phyloP scores from a whole-genome alignment of 2,888 invertebrate genomes.

The Chaetogeoica ovagalla region DNA sequence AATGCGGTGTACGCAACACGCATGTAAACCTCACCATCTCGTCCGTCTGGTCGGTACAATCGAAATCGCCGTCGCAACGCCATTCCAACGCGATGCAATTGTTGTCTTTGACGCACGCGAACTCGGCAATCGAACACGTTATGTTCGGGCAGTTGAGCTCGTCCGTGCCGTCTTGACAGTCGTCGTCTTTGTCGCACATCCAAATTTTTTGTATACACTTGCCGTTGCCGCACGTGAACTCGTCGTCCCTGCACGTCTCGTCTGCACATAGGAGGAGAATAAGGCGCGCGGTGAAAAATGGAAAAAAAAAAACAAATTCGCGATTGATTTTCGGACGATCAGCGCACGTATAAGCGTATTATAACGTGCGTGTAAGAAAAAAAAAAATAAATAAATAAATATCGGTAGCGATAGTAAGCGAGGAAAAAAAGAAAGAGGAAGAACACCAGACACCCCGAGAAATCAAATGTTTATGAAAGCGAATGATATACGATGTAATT shows the following conservation, averaged over 20 bases:
- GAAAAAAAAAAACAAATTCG: not conserved
- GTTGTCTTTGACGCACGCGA: conserved; percentile 77
- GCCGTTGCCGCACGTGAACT: conserved; percentile 89
- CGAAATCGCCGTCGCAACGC: conserved; percentile 85
- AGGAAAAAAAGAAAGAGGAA: not conserved
- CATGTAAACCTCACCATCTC: conserved; percentile 65
- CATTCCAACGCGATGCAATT: conserved; percentile 78
- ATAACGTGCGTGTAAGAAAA: no score
- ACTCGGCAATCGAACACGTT: conserved; percentile 70
- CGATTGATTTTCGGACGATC: not conserved
- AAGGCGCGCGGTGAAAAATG: not conserved
- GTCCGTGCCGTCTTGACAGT: conserved; percentile 83
- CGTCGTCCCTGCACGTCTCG: conserved; percentile 87
- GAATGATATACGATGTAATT: no score
- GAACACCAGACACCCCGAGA: no score
- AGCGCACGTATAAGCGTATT: not conserved
- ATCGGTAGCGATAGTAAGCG: not conserved
- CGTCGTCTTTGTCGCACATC: conserved; percentile 85
- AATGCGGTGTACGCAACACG: no score
- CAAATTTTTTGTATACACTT: conserved; percentile 84
- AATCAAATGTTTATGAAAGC: not conserved
- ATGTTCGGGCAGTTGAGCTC: conserved; percentile 74
- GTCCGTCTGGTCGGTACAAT: conserved; percentile 76
- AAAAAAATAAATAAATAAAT: no score
- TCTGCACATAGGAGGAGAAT: conserved; percentile 63